Conservation (phyloP, 2,888 invertebrate genomes). For the Odontocerum albicorne region DNA sequence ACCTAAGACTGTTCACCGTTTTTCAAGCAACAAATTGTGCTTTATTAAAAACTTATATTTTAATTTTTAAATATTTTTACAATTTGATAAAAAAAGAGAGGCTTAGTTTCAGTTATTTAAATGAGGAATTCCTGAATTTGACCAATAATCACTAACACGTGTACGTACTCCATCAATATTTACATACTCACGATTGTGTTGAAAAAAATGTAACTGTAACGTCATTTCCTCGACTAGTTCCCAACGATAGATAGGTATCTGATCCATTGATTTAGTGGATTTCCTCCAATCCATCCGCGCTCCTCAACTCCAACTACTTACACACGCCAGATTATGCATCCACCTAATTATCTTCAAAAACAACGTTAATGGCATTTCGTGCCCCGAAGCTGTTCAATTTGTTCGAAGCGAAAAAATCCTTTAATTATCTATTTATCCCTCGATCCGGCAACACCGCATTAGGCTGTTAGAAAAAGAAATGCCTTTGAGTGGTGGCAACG, state of each 20-base stretch:
- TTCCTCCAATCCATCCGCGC: background rate
- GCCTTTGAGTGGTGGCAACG: slow-evolving; percentile 7
- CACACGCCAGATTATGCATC: slow-evolving; percentile 17
- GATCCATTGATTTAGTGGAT: background rate
- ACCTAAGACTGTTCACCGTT: too few species aligned
- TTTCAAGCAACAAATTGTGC: too few species aligned
- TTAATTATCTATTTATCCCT: slow-evolving; percentile 26
- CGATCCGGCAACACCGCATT: slow-evolving; percentile 12
- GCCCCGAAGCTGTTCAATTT: slow-evolving; percentile 24
- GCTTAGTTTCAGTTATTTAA: too few species aligned
- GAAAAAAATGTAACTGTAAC: background rate
- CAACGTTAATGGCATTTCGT: slow-evolving; percentile 26
- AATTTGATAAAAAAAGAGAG: too few species aligned
- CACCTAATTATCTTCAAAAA: slow-evolving; percentile 26
- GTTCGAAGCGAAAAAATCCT: slow-evolving; percentile 27
- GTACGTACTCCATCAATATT: too few species aligned
- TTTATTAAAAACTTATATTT: too few species aligned
- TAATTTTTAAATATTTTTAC: too few species aligned
- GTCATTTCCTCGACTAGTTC: background rate
- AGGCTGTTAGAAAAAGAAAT: slow-evolving; percentile 2
- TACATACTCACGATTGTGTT: too few species aligned
- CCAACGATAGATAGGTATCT: background rate
- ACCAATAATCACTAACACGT: too few species aligned
- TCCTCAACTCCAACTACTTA: background rate
- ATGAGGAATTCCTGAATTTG: too few species aligned